phyloP scores from a whole-genome alignment of 2,888 invertebrate species.

The Epicampocera succincta region DNA sequence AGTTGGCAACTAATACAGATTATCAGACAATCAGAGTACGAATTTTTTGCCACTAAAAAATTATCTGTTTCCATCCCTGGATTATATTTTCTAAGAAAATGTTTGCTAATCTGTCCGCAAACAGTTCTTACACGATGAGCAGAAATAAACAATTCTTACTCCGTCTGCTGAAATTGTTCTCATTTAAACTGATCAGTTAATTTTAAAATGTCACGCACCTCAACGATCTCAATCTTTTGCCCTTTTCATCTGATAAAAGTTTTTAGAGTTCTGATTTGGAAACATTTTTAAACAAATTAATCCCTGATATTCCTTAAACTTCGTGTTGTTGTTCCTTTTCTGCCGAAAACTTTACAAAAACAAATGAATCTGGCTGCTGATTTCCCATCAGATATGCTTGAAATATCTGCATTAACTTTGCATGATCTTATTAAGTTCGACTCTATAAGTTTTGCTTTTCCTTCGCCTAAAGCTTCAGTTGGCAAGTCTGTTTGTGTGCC shows the following conservation, averaged over 20 bases:
- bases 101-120: too few relatives aligned
- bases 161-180: neutral
- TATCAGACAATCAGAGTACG: too few relatives aligned
- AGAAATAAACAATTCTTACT: neutral
- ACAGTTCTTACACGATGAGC: neutral
- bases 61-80: too few relatives aligned
- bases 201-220: constrained; percentile 54
- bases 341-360: constrained; percentile 38
- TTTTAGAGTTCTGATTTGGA: constrained; percentile 42
- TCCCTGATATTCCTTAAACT: constrained; percentile 36
- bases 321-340: constrained; percentile 5
- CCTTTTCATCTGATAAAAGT: constrained; percentile 45
- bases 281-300: constrained; percentile 63
- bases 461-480: neutral
- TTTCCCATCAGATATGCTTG: constrained; percentile 58
- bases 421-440: constrained; percentile 67
- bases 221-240: constrained; percentile 5
- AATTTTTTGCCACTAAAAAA: too few relatives aligned
- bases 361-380: constrained; percentile 28
- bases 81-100: too few relatives aligned
- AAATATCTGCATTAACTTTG: constrained; percentile 61
- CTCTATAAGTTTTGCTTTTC: constrained; percentile 60
- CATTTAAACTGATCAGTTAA: constrained; percentile 43
- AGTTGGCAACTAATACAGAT: too few relatives aligned
- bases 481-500: neutral